Evolutionary conservation across 2,888 invertebrate genomes (phyloP).

Genomic region (Eupeodes latifasciatus): DNA sequence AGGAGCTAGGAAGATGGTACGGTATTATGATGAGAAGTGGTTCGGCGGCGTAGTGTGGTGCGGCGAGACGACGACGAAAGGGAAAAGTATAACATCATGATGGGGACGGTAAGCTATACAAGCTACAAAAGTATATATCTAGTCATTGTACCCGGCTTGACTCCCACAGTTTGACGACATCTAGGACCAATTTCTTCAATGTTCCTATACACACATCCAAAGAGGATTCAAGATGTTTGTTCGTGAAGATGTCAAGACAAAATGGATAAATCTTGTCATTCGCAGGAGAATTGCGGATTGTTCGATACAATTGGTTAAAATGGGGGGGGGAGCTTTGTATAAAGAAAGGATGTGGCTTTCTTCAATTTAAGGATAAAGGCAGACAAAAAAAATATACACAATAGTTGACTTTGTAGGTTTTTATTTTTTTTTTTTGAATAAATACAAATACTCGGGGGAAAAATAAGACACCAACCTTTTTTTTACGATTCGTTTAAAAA

Average conservation of each 20-base stretch:
- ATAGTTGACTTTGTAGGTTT: slow-evolving; percentile 33
- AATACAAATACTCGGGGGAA: slow-evolving; percentile 7
- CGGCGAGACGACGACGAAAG: neutral
- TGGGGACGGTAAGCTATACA: slow-evolving; percentile 10
- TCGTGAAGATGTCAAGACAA: slow-evolving; percentile 74
- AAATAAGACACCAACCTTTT: neutral
- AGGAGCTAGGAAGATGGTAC: neutral
- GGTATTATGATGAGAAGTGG: too few relatives aligned
- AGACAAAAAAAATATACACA: slow-evolving; percentile 25
- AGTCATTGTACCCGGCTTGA: too few relatives aligned
- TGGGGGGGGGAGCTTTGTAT: neutral
- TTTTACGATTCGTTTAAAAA: neutral
- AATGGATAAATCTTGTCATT: slow-evolving; percentile 76
- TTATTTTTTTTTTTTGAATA: neutral
- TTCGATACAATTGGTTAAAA: slow-evolving; percentile 69
- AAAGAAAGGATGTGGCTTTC: slow-evolving; percentile 31
- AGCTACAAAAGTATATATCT: slow-evolving; percentile 30
- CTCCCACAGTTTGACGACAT: slow-evolving; percentile 35
- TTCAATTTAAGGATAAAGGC: slow-evolving; percentile 40
- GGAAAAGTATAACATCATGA: neutral
- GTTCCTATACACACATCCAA: slow-evolving; percentile 42
- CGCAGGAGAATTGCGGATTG: slow-evolving; percentile 71
- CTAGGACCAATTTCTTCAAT: slow-evolving; percentile 63
- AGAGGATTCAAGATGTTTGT: slow-evolving; percentile 69
- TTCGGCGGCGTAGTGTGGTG: neutral